Evolutionary conservation across 2,797 vertebrate genomes (phyloP).

Genomic region (Karalla daura): DNA sequence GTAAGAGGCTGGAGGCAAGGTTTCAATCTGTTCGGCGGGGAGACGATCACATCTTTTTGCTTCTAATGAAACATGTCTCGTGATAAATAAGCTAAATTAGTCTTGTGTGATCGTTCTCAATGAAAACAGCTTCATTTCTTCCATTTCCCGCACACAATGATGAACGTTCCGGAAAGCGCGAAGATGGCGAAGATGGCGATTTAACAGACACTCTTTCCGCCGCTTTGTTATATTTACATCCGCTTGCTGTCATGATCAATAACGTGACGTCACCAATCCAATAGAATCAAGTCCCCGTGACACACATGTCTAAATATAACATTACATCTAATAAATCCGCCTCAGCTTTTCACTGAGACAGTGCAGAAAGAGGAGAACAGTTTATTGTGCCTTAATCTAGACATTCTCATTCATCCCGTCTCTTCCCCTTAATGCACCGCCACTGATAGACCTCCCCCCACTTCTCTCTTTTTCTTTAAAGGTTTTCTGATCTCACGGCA

Average conservation of each 20-base stretch:
- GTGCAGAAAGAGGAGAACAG: not conserved
- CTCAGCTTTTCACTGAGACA: not conserved
- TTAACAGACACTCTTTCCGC: too few relatives aligned
- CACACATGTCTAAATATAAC: too few relatives aligned
- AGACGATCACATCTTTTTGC: not conserved
- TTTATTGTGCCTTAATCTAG: not conserved
- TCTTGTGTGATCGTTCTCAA: not conserved
- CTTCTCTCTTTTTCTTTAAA: not conserved
- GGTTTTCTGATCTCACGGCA: not conserved
- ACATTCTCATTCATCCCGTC: not conserved
- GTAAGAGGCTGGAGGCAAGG: constrained; percentile 17
- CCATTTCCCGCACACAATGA: not conserved
- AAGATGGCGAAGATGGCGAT: too few relatives aligned
- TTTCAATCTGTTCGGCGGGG: constrained; percentile 29
- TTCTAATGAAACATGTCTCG: not conserved
- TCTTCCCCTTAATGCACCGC: not conserved
- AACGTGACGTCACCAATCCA: not conserved
- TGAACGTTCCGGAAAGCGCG: too few relatives aligned
- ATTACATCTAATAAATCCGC: too few relatives aligned
- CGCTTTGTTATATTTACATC: not conserved
- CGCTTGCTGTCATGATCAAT: not conserved
- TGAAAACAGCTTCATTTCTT: not conserved
- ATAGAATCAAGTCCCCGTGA: too few relatives aligned
- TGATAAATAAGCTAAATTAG: constrained; percentile 30
- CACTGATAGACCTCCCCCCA: too few relatives aligned